Percentiles rank a stretch among this genome's conserved stretches.
Conservation (phyloP, 2,113 vertebrate genomes). For the Boleophthalmus pectinirostris region DNA sequence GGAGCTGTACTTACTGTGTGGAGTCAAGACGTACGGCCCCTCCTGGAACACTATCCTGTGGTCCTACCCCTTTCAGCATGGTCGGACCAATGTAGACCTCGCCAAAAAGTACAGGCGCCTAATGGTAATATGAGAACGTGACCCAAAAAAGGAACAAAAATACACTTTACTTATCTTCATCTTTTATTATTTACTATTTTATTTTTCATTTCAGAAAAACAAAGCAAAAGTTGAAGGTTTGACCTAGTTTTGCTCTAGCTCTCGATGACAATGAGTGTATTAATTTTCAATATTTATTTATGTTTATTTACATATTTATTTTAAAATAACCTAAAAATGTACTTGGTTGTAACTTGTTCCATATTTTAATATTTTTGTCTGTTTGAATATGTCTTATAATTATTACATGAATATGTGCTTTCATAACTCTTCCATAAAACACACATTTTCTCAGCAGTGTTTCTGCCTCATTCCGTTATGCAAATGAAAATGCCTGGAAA, state of each 20-base stretch:
- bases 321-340: neutral
- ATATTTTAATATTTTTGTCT: neutral
- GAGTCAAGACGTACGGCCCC: constrained; percentile 58
- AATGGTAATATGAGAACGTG: constrained; percentile 34
- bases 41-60: constrained; percentile 75
- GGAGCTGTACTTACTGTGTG: constrained; percentile 47
- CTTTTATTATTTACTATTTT: constrained; percentile 5
- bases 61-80: constrained; percentile 67
- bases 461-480: neutral
- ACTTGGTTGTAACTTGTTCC: neutral
- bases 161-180: neutral
- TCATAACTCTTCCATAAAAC: neutral
- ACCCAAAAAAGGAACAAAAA: neutral
- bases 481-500: neutral
- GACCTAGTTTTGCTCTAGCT: neutral
- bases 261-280: neutral
- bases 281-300: neutral
- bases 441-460: neutral
- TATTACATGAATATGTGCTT: neutral
- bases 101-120: constrained; percentile 68
- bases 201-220: constrained; percentile 24
- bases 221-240: constrained; percentile 2
- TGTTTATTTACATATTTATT: neutral
- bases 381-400: neutral
- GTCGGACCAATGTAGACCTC: constrained; percentile 67